Conservation (phyloP, 2,113 vertebrate species). For the Thunnus maccoyii region DNA sequence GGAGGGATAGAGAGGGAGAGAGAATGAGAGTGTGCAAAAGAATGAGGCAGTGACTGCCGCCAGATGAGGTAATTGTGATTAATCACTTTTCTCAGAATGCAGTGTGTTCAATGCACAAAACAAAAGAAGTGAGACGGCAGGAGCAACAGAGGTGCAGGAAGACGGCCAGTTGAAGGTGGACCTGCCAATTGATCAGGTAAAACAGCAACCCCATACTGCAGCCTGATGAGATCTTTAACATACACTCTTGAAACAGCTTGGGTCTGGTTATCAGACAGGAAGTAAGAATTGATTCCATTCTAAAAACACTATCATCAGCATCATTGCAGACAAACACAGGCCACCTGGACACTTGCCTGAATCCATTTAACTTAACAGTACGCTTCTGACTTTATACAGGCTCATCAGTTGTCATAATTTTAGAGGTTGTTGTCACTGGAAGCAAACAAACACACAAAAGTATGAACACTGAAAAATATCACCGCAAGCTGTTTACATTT, state of each 20-base stretch:
- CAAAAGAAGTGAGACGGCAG: conserved; percentile 75
- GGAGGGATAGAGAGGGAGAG: conserved; percentile 30
- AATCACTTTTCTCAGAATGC: conserved; percentile 82
- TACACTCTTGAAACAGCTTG: conserved; percentile 4
- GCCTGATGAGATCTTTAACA: conserved; percentile 38
- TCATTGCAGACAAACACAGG: neutral
- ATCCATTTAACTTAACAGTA: conserved; percentile 10
- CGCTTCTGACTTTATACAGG: neutral
- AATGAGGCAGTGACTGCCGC: conserved; percentile 69
- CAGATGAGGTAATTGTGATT: conserved; percentile 83
- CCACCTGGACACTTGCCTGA: neutral
- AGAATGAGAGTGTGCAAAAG: conserved; percentile 52
- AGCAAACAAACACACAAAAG: neutral
- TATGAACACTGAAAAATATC: conserved; percentile 23
- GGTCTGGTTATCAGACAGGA: conserved; percentile 30
- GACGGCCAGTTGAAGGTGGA: conserved; percentile 75
- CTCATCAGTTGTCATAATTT: conserved; percentile 16
- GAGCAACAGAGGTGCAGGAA: conserved; percentile 75
- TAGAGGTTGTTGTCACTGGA: neutral
- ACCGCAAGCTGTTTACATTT: conserved; percentile 24
- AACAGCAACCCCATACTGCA: conserved; percentile 17
- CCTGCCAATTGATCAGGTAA: conserved; percentile 81
- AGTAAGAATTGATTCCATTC: conserved; percentile 35
- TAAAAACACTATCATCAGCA: conserved; percentile 7
- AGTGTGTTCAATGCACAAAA: conserved; percentile 80